Percentiles rank a stretch among this genome's conserved stretches.
phyloP scores from a whole-genome alignment of 2,888 invertebrate species.

The Muschampia staudingeri region DNA sequence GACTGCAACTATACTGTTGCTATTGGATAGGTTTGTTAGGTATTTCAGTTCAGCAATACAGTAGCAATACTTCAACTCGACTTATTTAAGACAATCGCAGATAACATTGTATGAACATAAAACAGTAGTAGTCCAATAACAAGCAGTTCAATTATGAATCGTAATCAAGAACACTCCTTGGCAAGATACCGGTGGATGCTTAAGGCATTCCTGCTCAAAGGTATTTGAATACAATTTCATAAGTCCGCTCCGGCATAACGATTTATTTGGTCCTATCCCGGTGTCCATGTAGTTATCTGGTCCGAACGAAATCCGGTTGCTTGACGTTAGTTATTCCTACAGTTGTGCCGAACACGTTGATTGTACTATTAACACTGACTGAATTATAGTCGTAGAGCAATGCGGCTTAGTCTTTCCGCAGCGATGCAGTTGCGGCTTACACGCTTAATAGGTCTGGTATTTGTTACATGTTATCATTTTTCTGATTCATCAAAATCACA shows the following conservation, averaged over 20 bases:
- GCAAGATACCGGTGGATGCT: slow-evolving; percentile 6
- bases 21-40: not conserved
- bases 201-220: slow-evolving; percentile 11
- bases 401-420: not conserved
- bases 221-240: slow-evolving; percentile 25
- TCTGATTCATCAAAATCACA: too few relatives aligned
- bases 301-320: slow-evolving; percentile 71
- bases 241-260: slow-evolving; percentile 17
- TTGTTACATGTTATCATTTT: not conserved
- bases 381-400: slow-evolving; percentile 30
- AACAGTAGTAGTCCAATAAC: not conserved
- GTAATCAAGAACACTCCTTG: slow-evolving; percentile 15
- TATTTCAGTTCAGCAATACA: not conserved
- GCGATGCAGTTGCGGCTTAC: not conserved
- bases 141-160: slow-evolving; percentile 9
- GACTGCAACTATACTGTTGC: not conserved
- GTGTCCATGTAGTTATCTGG: slow-evolving; percentile 49
- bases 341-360: slow-evolving; percentile 37
- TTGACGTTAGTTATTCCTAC: slow-evolving; percentile 70
- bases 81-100: not conserved
- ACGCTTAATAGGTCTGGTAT: not conserved
- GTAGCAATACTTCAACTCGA: not conserved
- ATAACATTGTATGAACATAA: slow-evolving; percentile 1
- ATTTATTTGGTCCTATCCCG: slow-evolving; percentile 34
- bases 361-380: slow-evolving; percentile 45